Conservation (phyloP, 2,888 invertebrate genomes). For the Xylocampa areola region DNA sequence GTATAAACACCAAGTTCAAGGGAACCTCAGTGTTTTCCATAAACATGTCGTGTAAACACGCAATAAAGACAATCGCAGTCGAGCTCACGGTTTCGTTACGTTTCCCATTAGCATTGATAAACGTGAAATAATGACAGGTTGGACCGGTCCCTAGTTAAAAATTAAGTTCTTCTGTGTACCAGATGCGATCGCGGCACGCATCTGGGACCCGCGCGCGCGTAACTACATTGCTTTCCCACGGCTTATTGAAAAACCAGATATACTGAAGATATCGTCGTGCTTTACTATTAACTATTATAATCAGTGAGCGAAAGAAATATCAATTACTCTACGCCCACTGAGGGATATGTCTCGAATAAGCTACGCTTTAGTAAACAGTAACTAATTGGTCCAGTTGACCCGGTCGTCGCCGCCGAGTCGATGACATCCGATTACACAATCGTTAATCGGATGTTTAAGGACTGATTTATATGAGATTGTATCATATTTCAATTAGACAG, state of each 20-base stretch:
- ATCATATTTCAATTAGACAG: constrained; percentile 59
- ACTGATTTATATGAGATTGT: constrained; percentile 62
- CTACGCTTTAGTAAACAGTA: constrained; percentile 60
- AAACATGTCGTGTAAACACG: constrained; percentile 71
- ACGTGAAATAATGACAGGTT: constrained; percentile 72
- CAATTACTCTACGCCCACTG: constrained; percentile 68
- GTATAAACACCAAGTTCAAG: constrained; percentile 59
- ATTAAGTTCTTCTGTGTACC: constrained; percentile 75
- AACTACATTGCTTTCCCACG: constrained; percentile 83
- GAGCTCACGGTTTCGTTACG: constrained; percentile 52
- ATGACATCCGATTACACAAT: constrained; percentile 59
- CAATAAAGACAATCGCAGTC: constrained; percentile 64
- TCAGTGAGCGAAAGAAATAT: constrained; percentile 72
- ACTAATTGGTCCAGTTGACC: constrained; percentile 65
- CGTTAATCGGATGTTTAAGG: constrained; percentile 54
- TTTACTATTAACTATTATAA: constrained; percentile 71
- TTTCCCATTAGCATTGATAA: constrained; percentile 70
- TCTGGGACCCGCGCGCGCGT: constrained; percentile 58
- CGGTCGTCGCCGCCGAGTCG: constrained; percentile 30
- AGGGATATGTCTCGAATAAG: constrained; percentile 45
- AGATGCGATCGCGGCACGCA: constrained; percentile 72
- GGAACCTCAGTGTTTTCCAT: constrained; percentile 59
- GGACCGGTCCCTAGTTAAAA: constrained; percentile 75
- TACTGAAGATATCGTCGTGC: constrained; percentile 65
- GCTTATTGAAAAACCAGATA: constrained; percentile 74